Conservation (phyloP, 2,888 invertebrate species). For the Cantharis rustica region DNA sequence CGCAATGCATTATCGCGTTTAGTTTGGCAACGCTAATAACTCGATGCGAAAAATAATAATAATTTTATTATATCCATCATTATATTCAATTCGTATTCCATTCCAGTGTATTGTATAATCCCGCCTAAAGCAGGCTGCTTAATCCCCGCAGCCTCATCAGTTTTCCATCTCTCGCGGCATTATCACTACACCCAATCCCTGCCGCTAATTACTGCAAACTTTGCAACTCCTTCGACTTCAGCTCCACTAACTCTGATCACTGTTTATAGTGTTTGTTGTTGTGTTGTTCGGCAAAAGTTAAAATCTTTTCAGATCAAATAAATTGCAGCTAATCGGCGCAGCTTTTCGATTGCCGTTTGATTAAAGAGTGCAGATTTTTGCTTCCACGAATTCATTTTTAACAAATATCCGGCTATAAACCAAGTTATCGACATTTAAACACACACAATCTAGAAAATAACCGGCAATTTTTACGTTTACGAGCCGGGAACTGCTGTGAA, state of each 20-base stretch:
- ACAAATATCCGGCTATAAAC: slow-evolving; percentile 36
- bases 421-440: slow-evolving; percentile 37
- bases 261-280: slow-evolving; percentile 51
- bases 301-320: slow-evolving; percentile 36
- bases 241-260: slow-evolving; percentile 43
- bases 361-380: not conserved
- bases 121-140: slow-evolving; percentile 44
- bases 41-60: slow-evolving; percentile 14
- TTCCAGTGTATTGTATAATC: slow-evolving; percentile 50
- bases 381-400: slow-evolving; percentile 18
- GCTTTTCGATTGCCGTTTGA: not conserved
- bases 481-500: slow-evolving; percentile 50
- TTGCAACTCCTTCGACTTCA: slow-evolving; percentile 40
- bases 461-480: slow-evolving; percentile 53
- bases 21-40: slow-evolving; percentile 13
- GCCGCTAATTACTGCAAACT: slow-evolving; percentile 54
- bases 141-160: slow-evolving; percentile 54
- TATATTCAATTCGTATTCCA: slow-evolving; percentile 48
- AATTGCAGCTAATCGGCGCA: not conserved
- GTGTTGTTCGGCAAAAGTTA: slow-evolving; percentile 44
- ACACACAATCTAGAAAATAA: slow-evolving; percentile 50
- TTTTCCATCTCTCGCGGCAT: slow-evolving; percentile 52
- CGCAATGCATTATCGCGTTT: not conserved
- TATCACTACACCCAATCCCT: slow-evolving; percentile 51
- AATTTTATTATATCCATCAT: slow-evolving; percentile 31